A percentile compares a stretch with the other conserved stretches of the same genome.
Conservation (phyloP, 64 coral and sea anemone genomes). For the Platygyra sinensis region DNA sequence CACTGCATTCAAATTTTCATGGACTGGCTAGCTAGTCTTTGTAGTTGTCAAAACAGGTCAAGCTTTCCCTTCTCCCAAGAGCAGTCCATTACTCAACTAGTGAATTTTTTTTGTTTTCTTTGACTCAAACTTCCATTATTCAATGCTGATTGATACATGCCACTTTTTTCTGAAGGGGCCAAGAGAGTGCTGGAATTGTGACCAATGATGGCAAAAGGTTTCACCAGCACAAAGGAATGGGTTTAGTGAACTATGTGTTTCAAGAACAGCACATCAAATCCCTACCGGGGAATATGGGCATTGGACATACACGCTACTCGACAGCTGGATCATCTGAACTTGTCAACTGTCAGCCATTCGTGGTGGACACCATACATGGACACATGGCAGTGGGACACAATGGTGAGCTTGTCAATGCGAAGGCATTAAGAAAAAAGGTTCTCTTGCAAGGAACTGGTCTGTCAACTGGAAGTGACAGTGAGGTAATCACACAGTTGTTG, state of each 20-base stretch:
- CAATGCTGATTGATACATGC: no score
- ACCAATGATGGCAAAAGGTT: conserved; percentile 83
- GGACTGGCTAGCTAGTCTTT: no score
- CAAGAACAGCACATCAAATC: conserved; percentile 72
- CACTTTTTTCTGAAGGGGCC: conserved; percentile 69
- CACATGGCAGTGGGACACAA: conserved; percentile 96
- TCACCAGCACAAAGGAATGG: conserved; percentile 94
- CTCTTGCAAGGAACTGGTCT: conserved; percentile 78
- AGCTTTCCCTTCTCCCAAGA: no score
- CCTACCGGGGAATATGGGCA: conserved; percentile 91
- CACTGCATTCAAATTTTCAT: no score
- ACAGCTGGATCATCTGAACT: conserved; percentile 88
- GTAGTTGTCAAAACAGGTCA: no score
- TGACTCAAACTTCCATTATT: no score
- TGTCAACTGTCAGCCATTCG: conserved; percentile 96
- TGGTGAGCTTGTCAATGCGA: conserved; percentile 95
- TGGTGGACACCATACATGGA: conserved; percentile 89
- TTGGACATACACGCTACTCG: conserved; percentile 96
- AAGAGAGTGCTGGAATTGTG: conserved; percentile 98
- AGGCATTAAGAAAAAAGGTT: conserved; percentile 77
- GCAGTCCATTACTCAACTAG: no score
- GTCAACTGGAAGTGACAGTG: conserved; percentile 93
- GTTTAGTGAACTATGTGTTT: conserved; percentile 80
- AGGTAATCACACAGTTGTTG: conserved; percentile 93
- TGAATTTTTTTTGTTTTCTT: no score